phyloP scores from a whole-genome alignment of 2,888 invertebrate species.

The Steromphala cineraria region DNA sequence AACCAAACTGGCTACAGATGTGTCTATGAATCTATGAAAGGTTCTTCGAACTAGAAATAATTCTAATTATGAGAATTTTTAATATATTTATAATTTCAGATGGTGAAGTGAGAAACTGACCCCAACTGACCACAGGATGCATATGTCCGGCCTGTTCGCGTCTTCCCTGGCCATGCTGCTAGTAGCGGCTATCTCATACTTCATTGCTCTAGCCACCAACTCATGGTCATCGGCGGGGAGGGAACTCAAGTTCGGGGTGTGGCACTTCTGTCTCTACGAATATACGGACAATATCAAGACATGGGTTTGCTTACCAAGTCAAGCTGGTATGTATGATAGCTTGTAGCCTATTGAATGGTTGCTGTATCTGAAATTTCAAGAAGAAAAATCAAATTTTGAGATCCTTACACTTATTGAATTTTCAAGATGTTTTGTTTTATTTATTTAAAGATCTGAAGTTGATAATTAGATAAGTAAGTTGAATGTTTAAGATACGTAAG shows the following conservation, averaged over 20 bases:
- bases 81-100: background rate
- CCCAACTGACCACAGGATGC: slow-evolving; percentile 11
- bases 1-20: too few relatives aligned
- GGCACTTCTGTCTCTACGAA: slow-evolving; percentile 46
- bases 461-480: too few relatives aligned
- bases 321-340: slow-evolving; percentile 38
- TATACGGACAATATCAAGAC: slow-evolving; percentile 17
- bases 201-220: slow-evolving; percentile 44
- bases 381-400: too few relatives aligned
- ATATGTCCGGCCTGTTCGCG: slow-evolving; percentile 44
- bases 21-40: too few relatives aligned
- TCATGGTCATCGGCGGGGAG: slow-evolving; percentile 51
- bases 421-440: too few relatives aligned
- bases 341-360: too few relatives aligned
- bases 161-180: slow-evolving; percentile 45
- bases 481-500: too few relatives aligned
- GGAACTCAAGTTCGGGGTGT: slow-evolving; percentile 48
- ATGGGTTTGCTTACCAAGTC: slow-evolving; percentile 45
- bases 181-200: slow-evolving; percentile 42
- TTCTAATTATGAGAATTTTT: too few relatives aligned
- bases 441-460: too few relatives aligned
- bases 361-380: too few relatives aligned
- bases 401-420: too few relatives aligned
- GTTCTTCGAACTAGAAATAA: too few relatives aligned
- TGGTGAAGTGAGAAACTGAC: background rate